Evolutionary conservation across 1,140 invertebrate genomes (phyloP).

Genomic region (Aphaenogaster floridana): DNA sequence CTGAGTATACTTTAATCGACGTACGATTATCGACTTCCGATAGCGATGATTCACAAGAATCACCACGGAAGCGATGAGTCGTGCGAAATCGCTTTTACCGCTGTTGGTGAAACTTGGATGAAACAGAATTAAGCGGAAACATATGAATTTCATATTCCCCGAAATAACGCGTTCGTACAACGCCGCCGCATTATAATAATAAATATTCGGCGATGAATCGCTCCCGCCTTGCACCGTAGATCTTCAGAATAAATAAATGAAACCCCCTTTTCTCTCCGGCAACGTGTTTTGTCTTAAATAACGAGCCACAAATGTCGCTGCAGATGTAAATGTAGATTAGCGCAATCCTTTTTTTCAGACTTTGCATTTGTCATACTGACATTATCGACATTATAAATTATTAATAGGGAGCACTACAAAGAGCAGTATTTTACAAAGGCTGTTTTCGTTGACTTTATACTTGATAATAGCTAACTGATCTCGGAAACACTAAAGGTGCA

Average conservation of each 20-base stretch:
- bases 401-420: neutral
- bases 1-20: neutral
- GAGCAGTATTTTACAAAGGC: neutral
- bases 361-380: neutral
- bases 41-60: conserved; percentile 10
- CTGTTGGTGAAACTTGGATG: neutral
- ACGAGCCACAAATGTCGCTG: neutral
- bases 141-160: neutral
- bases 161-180: neutral
- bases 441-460: neutral
- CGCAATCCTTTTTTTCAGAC: neutral
- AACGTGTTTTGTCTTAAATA: conserved; percentile 20
- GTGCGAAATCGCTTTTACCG: neutral
- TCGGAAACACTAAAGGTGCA: neutral
- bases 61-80: conserved; percentile 11
- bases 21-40: conserved; percentile 16
- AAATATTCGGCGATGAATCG: conserved; percentile 21
- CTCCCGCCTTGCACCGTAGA: neutral
- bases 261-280: neutral
- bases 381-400: neutral
- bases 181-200: conserved; percentile 19
- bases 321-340: neutral
- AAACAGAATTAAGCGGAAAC: neutral
- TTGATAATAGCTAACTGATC: neutral
- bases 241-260: conserved; percentile 13